Percentiles rank a stretch among this genome's conserved stretches.
These are phyloP conservation scores for Periophthalmodon schlosseri DNA, from an alignment of 2,113 vertebrate species.

Conservation along the genomic window DNA sequence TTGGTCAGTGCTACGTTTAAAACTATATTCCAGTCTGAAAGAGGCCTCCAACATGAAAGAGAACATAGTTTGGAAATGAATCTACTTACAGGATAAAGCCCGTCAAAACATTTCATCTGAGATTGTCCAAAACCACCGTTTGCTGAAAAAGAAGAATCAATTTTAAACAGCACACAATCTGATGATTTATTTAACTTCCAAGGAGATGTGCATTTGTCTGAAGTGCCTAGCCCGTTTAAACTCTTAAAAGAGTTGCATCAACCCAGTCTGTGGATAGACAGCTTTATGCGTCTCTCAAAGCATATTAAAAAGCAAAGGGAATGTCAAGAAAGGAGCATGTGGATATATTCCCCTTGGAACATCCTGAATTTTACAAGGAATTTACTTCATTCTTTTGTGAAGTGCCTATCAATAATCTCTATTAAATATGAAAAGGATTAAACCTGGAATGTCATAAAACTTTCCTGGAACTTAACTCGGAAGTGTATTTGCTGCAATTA, in stretches of 20 bases:
- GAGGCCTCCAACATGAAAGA: constrained; percentile 31
- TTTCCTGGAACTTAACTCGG: constrained; percentile 72
- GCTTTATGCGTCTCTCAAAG: constrained; percentile 66
- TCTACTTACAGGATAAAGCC: constrained; percentile 36
- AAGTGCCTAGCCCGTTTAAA: constrained; percentile 32
- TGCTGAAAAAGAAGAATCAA: constrained; percentile 13
- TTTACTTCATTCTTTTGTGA: constrained; percentile 30
- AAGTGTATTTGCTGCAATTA: constrained; percentile 65
- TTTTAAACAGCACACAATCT: constrained; percentile 31
- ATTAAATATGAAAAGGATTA: constrained; percentile 66
- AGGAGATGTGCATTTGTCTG: constrained; percentile 44
- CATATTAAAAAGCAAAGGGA: constrained; percentile 70
- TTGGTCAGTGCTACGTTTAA: constrained; percentile 28
- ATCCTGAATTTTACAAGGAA: constrained; percentile 56
- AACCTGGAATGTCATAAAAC: constrained; percentile 57
- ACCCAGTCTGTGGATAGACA: constrained; percentile 46
- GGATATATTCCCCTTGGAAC: constrained; percentile 62
- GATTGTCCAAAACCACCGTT: constrained; percentile 32
- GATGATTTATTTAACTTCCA: constrained; percentile 46
- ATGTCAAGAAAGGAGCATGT: constrained; percentile 64
- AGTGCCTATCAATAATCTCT: constrained; percentile 64
- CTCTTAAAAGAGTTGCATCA: constrained; percentile 56
- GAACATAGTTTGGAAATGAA: constrained; percentile 16
- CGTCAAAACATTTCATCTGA: constrained; percentile 17
- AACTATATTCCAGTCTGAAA: constrained; percentile 38